Evolutionary conservation across 2,113 vertebrate genomes (phyloP).

Genomic region (Gorsachius goisagi): DNA sequence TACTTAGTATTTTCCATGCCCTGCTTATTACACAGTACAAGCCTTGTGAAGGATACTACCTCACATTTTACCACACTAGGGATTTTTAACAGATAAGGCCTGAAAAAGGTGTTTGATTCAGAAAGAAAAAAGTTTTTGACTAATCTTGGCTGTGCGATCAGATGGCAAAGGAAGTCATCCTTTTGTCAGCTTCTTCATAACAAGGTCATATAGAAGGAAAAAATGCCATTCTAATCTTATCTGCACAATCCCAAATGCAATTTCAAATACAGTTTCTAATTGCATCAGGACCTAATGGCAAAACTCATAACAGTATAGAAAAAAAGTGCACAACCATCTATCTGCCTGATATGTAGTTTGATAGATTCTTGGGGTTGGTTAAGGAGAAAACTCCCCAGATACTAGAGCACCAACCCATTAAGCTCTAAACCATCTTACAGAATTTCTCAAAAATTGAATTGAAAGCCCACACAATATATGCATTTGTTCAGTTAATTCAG

Average conservation of each 20-base stretch:
- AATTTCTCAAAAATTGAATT: not conserved
- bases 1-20: not conserved
- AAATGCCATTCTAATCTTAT: not conserved
- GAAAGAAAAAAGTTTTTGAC: not conserved
- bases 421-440: not conserved
- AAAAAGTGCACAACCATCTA: not conserved
- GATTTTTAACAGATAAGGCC: not conserved
- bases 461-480: not conserved
- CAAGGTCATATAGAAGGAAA: not conserved
- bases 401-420: not conserved
- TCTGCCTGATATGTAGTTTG: not conserved
- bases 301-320: not conserved
- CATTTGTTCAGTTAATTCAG: not conserved
- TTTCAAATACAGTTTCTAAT: too few relatives aligned
- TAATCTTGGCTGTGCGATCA: not conserved
- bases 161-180: not conserved
- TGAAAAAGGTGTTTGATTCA: not conserved
- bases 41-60: not conserved
- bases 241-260: not conserved
- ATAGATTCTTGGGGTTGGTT: not conserved
- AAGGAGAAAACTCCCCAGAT: not conserved
- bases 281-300: not conserved
- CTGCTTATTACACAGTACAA: not conserved
- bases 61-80: not conserved
- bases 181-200: not conserved